Percentiles rank a stretch among this genome's conserved stretches.
Conservation (phyloP, 2,797 vertebrate species). For the Malurus splendens region DNA sequence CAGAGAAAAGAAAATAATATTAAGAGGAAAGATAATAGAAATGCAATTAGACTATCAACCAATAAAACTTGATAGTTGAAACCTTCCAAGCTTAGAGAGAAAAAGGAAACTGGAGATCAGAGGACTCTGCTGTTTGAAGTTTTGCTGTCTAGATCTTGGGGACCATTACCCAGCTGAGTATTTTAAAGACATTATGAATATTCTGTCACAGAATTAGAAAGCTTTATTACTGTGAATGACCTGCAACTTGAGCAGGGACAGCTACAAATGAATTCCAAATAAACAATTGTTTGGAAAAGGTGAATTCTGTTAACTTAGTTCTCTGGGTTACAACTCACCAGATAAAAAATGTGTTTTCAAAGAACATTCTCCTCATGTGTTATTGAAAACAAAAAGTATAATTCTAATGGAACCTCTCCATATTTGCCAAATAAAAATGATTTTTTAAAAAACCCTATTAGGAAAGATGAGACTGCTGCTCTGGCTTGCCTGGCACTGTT, state of each 20-base stretch:
- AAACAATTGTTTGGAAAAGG: background rate
- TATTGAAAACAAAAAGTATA: background rate
- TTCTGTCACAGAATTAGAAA: slow-evolving; percentile 14
- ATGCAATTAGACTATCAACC: slow-evolving; percentile 58
- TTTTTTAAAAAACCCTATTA: background rate
- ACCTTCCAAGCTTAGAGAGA: slow-evolving; percentile 49
- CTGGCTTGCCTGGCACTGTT: background rate
- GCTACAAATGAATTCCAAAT: background rate
- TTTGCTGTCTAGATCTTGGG: slow-evolving; percentile 14
- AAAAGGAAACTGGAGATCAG: slow-evolving; percentile 42
- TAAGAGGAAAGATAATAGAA: slow-evolving; percentile 52
- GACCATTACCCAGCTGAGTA: slow-evolving; percentile 15
- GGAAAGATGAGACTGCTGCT: background rate
- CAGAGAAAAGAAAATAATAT: slow-evolving; percentile 42
- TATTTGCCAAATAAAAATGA: background rate
- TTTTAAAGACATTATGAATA: slow-evolving; percentile 34
- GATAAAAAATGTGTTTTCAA: background rate
- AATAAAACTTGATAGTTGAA: slow-evolving; percentile 57
- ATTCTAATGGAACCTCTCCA: background rate
- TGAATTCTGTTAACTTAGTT: background rate
- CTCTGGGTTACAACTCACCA: background rate
- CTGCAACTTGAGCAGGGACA: background rate
- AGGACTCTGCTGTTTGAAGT: slow-evolving; percentile 39
- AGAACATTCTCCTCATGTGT: background rate
- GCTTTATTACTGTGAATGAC: slow-evolving; percentile 7